phyloP scores from a whole-genome alignment of 2,888 invertebrate species.

The Alsophila aescularia region DNA sequence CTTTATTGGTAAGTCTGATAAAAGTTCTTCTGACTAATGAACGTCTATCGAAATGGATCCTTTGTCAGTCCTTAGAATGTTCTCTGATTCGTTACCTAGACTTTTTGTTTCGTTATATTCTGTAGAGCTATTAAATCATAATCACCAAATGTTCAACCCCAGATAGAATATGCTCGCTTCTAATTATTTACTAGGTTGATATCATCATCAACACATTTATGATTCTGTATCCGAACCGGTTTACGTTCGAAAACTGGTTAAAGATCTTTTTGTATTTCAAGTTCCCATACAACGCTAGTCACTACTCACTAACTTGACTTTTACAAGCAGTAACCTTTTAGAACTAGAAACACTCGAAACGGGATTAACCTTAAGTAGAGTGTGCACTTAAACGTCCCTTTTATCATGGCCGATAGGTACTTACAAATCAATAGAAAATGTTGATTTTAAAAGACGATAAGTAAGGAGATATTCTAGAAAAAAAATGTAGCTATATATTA shows the following conservation, averaged over 20 bases:
- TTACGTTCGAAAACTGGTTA: neutral
- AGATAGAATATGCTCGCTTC: neutral
- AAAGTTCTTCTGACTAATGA: slow-evolving; percentile 24
- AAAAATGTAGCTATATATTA: no score
- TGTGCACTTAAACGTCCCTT: slow-evolving; percentile 12
- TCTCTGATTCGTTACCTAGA: slow-evolving; percentile 1
- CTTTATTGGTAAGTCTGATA: slow-evolving; percentile 20
- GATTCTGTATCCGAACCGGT: neutral
- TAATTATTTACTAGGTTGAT: neutral
- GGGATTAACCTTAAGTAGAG: slow-evolving; percentile 22
- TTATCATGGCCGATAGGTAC: slow-evolving; percentile 8
- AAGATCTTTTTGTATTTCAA: neutral
- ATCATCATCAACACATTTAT: no score
- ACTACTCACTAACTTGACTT: neutral
- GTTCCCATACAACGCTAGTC: slow-evolving; percentile 5
- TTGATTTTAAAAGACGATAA: no score
- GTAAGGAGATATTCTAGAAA: no score
- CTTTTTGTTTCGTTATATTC: slow-evolving; percentile 10
- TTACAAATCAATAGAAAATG: slow-evolving; percentile 1
- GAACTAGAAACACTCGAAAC: slow-evolving; percentile 23
- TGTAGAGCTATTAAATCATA: neutral
- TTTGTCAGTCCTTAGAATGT: slow-evolving; percentile 9
- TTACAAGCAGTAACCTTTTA: neutral
- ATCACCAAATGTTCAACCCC: neutral
- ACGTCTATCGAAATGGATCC: slow-evolving; percentile 9